Evolutionary conservation across 2,888 invertebrate species (phyloP), one percentile per base, ranked within the genome.

Genomic region (Tinea trinotella): DNA sequence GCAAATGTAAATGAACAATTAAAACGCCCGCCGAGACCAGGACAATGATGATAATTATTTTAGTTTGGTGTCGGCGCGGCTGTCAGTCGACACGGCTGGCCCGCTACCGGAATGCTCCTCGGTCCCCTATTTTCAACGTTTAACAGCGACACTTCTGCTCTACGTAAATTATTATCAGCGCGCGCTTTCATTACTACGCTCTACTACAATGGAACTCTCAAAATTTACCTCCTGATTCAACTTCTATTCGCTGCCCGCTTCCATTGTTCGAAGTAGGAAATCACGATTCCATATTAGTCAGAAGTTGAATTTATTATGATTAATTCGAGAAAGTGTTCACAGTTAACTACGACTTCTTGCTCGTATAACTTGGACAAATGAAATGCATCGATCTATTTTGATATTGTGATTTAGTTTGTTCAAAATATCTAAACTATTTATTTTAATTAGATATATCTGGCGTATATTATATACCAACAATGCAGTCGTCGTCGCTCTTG

Each of bases 1-100:
- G 81, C 80, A 81, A 84, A 84, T 85, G 82, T 84, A 84, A 84
- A 85, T 85, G 84, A 84, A 85, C 85, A 85, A 84, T 85, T 85
- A 84, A 83, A 85, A 71, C 76, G 77, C 76, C 76, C 74, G 76
- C 78, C 76, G 77, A 74, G 77, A 76, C 80, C 78, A 71, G 76
- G 76, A 82, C 84, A 83, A 83, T 83, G 81, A 84, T 82, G 77
- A 85, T 85, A 84, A 85, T 84, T 85, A 85, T 85, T 85, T 85
- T 81, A 85, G 85, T 84, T 84, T 71, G 82, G 70, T 78, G 83
- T 79, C 81, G 76, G 71, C 78, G 73, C 72, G 76, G 75, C 67
- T 73, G 81, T 80, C 82, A 78, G 71, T 74, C 76, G 72, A 54
- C 46, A 73, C 76, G 72, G 54, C 48, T 50, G 54, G 63, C 62